Evolutionary conservation across 2,797 vertebrate genomes (phyloP), one percentile per base, ranked within the genome.

Genomic region (Threskiornis aethiopicus): DNA sequence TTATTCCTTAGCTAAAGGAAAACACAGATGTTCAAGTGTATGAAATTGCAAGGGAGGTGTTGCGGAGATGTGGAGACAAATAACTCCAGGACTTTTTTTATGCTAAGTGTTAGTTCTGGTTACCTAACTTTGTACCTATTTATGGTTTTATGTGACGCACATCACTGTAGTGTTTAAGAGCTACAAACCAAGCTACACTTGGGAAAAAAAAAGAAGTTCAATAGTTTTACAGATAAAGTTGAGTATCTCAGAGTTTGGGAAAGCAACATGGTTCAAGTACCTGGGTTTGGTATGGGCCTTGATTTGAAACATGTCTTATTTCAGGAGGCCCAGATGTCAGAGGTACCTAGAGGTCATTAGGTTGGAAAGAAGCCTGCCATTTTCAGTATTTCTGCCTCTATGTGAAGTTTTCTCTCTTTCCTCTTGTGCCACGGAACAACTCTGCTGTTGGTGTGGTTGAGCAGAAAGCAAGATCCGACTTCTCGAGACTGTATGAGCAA

Each of bases 1-100:
- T 94, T 93, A 91, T 96, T 96, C 90, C 92, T 92, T 81, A 87
- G 89, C 92, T 92, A 89, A 78, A 96, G 92, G 76, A 94, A 95
- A 96, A 92, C 95, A 97, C 97, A 97, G 96, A 97, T 97, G 97
- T 97, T 96, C 92, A 81, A 96, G 90, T 86, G 93, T 70, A 92
- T 91, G 93, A 96, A 96, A 95, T 96, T 95, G 95, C 95, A 97
- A 96, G 90, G 95, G 96, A 97, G 97, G 96, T 97, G 95, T 97
- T 97, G 97, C 90, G 84, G 93, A 97, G 96, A 97, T 96, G 95
- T 96, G 92, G 92, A 97, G 93, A 97, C 95, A 97, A 97, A 96
- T 96, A 97, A 95, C 61, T 95, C 49, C 75, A 84, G 51, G 69
- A 96, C 55, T 91, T 95, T 95, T 96, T 96, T 95, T 91, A 44